These are phyloP conservation scores for Pachymerium ferrugineum DNA, from an alignment of 2,888 invertebrate genomes.

Conservation along the genomic window DNA sequence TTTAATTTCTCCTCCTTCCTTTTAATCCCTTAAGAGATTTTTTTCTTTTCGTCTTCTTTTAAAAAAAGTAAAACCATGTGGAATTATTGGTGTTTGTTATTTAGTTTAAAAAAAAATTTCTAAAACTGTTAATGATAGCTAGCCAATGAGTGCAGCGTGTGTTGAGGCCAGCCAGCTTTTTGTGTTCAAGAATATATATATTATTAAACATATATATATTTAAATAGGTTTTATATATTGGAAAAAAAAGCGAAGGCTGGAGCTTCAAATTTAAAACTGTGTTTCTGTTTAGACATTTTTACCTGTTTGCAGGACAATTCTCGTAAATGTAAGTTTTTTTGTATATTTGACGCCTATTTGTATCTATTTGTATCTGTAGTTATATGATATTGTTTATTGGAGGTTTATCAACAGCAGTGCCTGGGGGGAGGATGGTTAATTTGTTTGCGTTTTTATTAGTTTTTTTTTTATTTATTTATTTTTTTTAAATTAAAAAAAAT, in stretches of 20 bases:
- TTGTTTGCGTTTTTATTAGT: neutral
- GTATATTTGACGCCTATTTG: too few relatives aligned
- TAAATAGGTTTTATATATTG: neutral
- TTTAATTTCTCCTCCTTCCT: too few relatives aligned
- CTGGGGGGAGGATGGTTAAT: neutral
- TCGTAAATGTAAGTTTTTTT: neutral
- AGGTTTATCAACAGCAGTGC: too few relatives aligned
- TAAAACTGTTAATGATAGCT: slow-evolving; percentile 19
- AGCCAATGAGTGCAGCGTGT: slow-evolving; percentile 39
- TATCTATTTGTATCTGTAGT: too few relatives aligned
- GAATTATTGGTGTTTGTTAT: neutral
- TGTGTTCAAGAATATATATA: neutral
- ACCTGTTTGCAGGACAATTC: slow-evolving; percentile 20
- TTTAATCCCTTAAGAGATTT: too few relatives aligned
- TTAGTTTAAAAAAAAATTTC: neutral
- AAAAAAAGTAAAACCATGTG: slow-evolving; percentile 2
- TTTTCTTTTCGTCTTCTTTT: neutral
- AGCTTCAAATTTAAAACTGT: neutral
- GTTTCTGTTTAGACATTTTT: neutral
- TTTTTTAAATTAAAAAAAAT: neutral
- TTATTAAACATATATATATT: neutral
- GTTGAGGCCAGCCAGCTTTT: slow-evolving; percentile 36
- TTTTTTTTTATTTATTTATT: neutral
- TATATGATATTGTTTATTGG: too few relatives aligned
- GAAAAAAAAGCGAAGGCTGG: slow-evolving; percentile 29